These are phyloP conservation scores for Dendrophyllia cribrosa DNA, from an alignment of 64 coral and sea anemone species.

Conservation along the genomic window DNA sequence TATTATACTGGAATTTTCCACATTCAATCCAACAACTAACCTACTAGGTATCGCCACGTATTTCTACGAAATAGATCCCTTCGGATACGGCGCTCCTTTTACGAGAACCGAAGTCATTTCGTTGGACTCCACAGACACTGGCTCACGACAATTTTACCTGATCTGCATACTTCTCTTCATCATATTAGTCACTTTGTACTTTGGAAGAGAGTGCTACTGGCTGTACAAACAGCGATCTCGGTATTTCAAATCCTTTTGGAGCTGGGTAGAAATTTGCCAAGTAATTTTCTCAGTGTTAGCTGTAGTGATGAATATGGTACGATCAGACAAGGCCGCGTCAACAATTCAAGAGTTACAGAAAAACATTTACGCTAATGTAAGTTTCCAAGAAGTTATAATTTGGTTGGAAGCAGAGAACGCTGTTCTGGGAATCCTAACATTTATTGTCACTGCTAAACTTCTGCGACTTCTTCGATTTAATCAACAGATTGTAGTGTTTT, in stretches of 20 bases:
- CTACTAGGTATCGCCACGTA: constrained; percentile 41
- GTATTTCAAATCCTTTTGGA: constrained; percentile 56
- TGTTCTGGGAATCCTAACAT: constrained; percentile 21
- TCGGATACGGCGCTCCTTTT: constrained; percentile 46
- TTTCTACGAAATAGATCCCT: constrained; percentile 47
- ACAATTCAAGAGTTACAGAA: not conserved
- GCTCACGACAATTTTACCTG: constrained; percentile 44
- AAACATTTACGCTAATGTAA: constrained; percentile 52
- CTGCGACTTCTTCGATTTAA: constrained; percentile 52
- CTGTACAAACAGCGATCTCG: constrained; percentile 1
- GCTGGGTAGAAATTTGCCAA: constrained; percentile 31
- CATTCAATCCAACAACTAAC: constrained; percentile 62
- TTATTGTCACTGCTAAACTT: constrained; percentile 46
- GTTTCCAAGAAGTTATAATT: constrained; percentile 24
- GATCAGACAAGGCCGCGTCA: not conserved
- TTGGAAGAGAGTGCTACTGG: constrained; percentile 60
- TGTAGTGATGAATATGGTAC: constrained; percentile 7
- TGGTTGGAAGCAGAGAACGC: constrained; percentile 27
- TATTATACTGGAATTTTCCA: constrained; percentile 56
- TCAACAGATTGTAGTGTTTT: constrained; percentile 25
- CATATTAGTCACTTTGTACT: constrained; percentile 57
- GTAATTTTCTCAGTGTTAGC: constrained; percentile 16
- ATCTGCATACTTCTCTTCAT: constrained; percentile 68
- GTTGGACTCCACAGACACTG: constrained; percentile 47
- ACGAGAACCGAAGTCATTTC: constrained; percentile 37